A percentile compares a stretch with the other conserved stretches of the same genome.
Evolutionary conservation across 2,888 invertebrate species (phyloP).

Genomic region (Eupithecia inturbata): DNA sequence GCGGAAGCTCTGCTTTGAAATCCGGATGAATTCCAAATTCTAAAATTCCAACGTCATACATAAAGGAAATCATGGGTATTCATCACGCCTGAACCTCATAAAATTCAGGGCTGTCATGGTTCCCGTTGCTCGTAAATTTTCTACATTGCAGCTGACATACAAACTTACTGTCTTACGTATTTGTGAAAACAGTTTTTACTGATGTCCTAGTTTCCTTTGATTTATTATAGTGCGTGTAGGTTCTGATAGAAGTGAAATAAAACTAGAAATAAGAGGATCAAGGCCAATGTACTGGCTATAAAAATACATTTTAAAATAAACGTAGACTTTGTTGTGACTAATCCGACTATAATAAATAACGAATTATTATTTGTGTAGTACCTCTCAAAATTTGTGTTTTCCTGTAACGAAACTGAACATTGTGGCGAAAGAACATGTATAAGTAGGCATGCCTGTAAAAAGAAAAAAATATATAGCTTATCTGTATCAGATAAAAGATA

Average conservation of each 20-base stretch:
- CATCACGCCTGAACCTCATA: slow-evolving; percentile 15
- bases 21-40: background rate
- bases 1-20: background rate
- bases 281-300: slow-evolving; percentile 10
- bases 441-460: background rate
- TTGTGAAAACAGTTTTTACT: slow-evolving; percentile 6
- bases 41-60: slow-evolving; percentile 14
- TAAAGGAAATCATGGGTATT: slow-evolving; percentile 20
- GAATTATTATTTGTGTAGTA: background rate
- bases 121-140: slow-evolving; percentile 18
- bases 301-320: slow-evolving; percentile 19
- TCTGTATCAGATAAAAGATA: background rate
- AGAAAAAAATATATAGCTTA: background rate
- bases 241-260: slow-evolving; percentile 69
- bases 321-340: slow-evolving; percentile 4
- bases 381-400: background rate
- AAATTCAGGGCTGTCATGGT: slow-evolving; percentile 12
- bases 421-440: background rate
- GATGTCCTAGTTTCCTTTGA: slow-evolving; percentile 26
- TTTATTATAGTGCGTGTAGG: slow-evolving; percentile 34
- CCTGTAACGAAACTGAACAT: background rate
- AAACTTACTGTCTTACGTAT: background rate
- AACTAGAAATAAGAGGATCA: slow-evolving; percentile 36
- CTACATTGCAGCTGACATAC: slow-evolving; percentile 13
- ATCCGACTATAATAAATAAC: background rate